Evolutionary conservation across 2,888 invertebrate genomes (phyloP), one percentile per base, ranked within the genome.

Genomic region (Pseudanteris insignis): DNA sequence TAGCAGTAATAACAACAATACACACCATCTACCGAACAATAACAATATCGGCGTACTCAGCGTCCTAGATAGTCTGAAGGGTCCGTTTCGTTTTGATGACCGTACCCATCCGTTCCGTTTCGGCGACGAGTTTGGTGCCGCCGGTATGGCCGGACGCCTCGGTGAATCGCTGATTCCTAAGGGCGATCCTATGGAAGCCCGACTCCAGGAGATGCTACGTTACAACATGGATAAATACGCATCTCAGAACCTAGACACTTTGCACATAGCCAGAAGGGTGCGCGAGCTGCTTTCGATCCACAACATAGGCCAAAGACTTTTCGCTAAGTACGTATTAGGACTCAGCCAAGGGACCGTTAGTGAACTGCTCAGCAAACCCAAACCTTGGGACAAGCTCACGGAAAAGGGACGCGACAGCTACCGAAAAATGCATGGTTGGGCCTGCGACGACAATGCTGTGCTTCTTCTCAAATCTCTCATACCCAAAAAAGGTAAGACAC

Each of bases 391-490:
- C 84, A 98, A 98, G 83, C 85, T 99, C 77, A 99, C 99, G 54
- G 99, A 99, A 84, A 99, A 99, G 81, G 99, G 99, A 24, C 86
- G 98, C 48, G 99, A 99, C 84, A 97, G 97, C 72, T 99, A 99
- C 84, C 86, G 99, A 76, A 97, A 98, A 84, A 99, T 99, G 96
- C 96, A 97, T 83, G 95, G 95, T 74, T 99, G 99, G 99, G 95
- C 97, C 68, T 92, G 92, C 81, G 98, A 98, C 84, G 96, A 97
- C 79, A 91, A 92, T 75, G 96, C 98, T 75, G 94, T 99, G 75
- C 87, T 95, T 86, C 89, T 97, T 73, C 89, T 99, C 81, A 98
- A 99, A 84, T 94, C 96, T 69, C 90, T 99, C 81, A 96, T 97
- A 84, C 95, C 95, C 81, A 94, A 94, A 86, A 94, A 95, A 94